A percentile compares a stretch with the other conserved stretches of the same genome.
Conservation (phyloP, 2,888 invertebrate species). For the Siphlonurus alternatus region DNA sequence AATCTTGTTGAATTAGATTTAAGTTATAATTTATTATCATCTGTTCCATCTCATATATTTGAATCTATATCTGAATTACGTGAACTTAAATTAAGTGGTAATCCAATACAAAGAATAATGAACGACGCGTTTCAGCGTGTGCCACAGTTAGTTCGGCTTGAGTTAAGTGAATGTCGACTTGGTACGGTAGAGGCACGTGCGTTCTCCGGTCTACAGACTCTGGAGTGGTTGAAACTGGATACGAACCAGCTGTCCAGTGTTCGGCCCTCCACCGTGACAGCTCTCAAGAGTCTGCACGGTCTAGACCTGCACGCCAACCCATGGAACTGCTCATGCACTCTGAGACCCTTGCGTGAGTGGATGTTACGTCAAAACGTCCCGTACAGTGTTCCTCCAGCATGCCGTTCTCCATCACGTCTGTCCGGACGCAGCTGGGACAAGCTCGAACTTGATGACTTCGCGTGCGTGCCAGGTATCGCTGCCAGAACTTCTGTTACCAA, state of each 20-base stretch:
- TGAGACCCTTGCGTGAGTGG: conserved; percentile 61
- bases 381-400: conserved; percentile 49
- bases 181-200: conserved; percentile 48
- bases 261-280: conserved; percentile 40
- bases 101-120: conserved; percentile 51
- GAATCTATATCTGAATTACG: conserved; percentile 54
- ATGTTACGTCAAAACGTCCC: conserved; percentile 63
- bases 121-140: conserved; percentile 44
- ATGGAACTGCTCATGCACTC: conserved; percentile 65
- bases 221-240: conserved; percentile 63
- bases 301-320: conserved; percentile 61
- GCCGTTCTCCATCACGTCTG: conserved; percentile 45
- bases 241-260: conserved; percentile 53
- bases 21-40: conserved; percentile 48
- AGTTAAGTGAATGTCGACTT: conserved; percentile 55
- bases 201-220: conserved; percentile 52
- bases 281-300: conserved; percentile 50
- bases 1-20: conserved; percentile 69
- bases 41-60: conserved; percentile 56
- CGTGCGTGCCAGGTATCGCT: conserved; percentile 54
- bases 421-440: conserved; percentile 53
- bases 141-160: conserved; percentile 51
- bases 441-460: conserved; percentile 60
- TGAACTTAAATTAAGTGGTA: conserved; percentile 55
- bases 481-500: conserved; percentile 40